Conservation (phyloP, 2,888 invertebrate genomes). For the Eupithecia subumbrata region DNA sequence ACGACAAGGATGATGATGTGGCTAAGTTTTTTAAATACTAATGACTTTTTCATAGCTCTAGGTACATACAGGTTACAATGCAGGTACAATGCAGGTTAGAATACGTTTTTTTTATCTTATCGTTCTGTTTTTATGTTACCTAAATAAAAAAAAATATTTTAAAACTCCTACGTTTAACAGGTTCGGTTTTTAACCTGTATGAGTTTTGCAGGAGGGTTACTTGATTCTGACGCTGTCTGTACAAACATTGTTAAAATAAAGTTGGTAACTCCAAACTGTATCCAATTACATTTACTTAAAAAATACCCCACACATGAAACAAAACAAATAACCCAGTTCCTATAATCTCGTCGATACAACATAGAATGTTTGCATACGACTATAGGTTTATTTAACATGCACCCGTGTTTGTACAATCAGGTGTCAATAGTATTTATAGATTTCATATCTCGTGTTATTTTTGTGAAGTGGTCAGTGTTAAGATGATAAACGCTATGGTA, state of each 20-base stretch:
- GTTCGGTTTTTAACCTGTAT: too few relatives aligned
- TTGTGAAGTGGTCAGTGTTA: slow-evolving; percentile 14
- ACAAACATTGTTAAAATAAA: background rate
- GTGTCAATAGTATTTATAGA: slow-evolving; percentile 1
- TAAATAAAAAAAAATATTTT: too few relatives aligned
- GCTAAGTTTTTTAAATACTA: background rate
- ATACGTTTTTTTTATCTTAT: too few relatives aligned
- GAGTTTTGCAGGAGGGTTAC: too few relatives aligned
- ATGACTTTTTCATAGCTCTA: background rate
- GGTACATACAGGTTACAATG: too few relatives aligned
- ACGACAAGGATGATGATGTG: background rate
- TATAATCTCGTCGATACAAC: background rate
- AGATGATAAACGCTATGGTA: background rate
- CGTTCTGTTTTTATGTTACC: too few relatives aligned
- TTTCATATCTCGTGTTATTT: slow-evolving; percentile 11
- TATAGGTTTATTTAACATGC: slow-evolving; percentile 32
- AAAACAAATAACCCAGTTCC: background rate
- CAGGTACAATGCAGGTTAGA: too few relatives aligned
- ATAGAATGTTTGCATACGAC: slow-evolving; percentile 28
- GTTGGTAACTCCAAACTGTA: background rate
- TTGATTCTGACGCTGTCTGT: too few relatives aligned
- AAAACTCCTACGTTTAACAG: too few relatives aligned
- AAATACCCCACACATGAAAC: background rate
- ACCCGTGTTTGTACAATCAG: slow-evolving; percentile 28
- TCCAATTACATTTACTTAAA: background rate